Conservation (phyloP, 2,113 vertebrate genomes). For the Archilochus colubris region DNA sequence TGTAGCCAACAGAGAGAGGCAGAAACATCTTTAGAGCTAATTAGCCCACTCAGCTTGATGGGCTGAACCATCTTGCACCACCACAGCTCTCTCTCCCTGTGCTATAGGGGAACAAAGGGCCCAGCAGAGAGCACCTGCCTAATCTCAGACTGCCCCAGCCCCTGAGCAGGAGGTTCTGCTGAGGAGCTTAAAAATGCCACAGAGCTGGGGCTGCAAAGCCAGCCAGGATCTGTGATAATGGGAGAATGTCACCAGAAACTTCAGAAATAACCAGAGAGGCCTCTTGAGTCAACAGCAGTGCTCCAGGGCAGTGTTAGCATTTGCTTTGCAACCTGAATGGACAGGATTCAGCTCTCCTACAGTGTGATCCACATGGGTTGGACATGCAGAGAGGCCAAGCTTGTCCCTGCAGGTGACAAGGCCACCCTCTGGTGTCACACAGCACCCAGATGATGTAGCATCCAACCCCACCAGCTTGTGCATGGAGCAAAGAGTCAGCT, state of each 20-base stretch:
- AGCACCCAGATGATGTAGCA: background rate
- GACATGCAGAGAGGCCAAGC: background rate
- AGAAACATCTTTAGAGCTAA: background rate
- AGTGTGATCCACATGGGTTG: background rate
- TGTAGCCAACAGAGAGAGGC: background rate
- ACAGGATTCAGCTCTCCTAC: background rate
- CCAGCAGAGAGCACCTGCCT: background rate
- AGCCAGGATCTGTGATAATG: background rate
- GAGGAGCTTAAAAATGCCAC: background rate
- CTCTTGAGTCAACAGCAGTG: background rate
- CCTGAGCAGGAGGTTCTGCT: background rate
- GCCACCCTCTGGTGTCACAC: background rate
- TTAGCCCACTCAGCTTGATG: background rate
- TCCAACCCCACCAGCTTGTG: background rate
- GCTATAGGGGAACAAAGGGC: background rate
- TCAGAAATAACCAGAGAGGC: background rate
- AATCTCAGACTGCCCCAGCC: background rate
- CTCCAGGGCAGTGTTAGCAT: background rate
- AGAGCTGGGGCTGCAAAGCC: background rate
- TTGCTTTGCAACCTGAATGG: background rate
- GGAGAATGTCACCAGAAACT: background rate
- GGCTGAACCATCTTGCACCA: background rate
- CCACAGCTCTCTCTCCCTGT: background rate
- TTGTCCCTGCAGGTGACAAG: background rate
- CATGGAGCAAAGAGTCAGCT: background rate